Conservation (phyloP, 2,113 vertebrate genomes). For the Castor canadensis region DNA sequence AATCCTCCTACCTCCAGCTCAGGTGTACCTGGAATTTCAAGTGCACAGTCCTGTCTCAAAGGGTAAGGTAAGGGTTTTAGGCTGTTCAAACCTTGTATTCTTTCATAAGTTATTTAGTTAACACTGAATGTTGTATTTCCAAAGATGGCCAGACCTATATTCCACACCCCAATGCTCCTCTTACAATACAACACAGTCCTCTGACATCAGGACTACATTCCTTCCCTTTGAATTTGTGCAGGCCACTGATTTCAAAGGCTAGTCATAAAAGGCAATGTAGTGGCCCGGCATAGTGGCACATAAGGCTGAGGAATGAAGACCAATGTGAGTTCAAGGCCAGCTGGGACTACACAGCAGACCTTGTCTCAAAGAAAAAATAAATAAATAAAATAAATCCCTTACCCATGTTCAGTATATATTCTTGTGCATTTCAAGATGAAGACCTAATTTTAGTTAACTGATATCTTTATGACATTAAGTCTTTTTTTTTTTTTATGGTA, state of each 20-base stretch:
- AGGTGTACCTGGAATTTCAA: too few relatives aligned
- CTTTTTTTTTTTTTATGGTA: too few relatives aligned
- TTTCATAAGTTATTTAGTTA: neutral
- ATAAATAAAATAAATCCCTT: too few relatives aligned
- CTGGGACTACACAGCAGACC: too few relatives aligned
- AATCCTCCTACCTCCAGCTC: neutral
- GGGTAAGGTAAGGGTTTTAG: neutral
- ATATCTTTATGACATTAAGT: too few relatives aligned
- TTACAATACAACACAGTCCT: neutral
- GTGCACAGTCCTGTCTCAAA: neutral
- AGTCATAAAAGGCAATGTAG: neutral
- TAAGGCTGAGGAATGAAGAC: too few relatives aligned
- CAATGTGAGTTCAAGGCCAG: too few relatives aligned
- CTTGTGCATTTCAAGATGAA: too few relatives aligned
- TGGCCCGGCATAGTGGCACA: too few relatives aligned
- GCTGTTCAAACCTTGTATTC: neutral
- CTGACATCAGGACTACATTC: neutral
- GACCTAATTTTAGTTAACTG: too few relatives aligned
- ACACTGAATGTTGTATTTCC: neutral
- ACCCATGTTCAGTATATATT: too few relatives aligned
- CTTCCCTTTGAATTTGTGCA: neutral
- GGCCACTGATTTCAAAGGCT: neutral
- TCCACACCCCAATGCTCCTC: neutral
- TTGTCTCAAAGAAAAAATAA: too few relatives aligned
- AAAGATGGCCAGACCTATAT: neutral